A percentile compares a stretch with the other conserved stretches of the same genome.
phyloP scores from a whole-genome alignment of 2,113 vertebrate species.

The Tachysurus vachellii region DNA sequence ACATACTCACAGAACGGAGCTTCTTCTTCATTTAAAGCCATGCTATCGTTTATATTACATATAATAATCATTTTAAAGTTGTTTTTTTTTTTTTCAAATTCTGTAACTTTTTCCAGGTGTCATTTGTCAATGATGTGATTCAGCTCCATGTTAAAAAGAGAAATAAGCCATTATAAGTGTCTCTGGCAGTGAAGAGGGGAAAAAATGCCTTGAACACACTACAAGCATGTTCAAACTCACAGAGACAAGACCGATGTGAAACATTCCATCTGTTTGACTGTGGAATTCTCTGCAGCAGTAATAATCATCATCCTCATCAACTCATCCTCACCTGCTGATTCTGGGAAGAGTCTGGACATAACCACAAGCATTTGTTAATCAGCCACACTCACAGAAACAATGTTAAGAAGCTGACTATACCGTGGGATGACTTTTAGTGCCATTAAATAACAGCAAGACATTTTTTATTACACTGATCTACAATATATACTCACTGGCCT shows the following conservation, averaged over 20 bases:
- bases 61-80: neutral
- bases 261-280: neutral
- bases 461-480: neutral
- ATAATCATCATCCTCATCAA: neutral
- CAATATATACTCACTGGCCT: neutral
- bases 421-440: neutral
- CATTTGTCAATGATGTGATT: constrained; percentile 1
- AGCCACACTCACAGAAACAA: neutral
- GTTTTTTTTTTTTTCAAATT: neutral
- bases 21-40: neutral
- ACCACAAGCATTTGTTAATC: constrained; percentile 17
- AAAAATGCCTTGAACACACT: neutral
- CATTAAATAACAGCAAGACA: neutral
- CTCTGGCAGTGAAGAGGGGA: neutral
- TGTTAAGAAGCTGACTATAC: neutral
- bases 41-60: neutral
- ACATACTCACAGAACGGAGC: neutral
- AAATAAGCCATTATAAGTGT: neutral
- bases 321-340: constrained; percentile 8
- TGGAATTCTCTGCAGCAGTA: neutral
- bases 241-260: neutral
- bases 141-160: neutral
- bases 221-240: neutral
- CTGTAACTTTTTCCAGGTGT: neutral
- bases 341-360: constrained; percentile 30